Conservation (phyloP, 2,797 vertebrate species). For the Melanitta fusca region DNA sequence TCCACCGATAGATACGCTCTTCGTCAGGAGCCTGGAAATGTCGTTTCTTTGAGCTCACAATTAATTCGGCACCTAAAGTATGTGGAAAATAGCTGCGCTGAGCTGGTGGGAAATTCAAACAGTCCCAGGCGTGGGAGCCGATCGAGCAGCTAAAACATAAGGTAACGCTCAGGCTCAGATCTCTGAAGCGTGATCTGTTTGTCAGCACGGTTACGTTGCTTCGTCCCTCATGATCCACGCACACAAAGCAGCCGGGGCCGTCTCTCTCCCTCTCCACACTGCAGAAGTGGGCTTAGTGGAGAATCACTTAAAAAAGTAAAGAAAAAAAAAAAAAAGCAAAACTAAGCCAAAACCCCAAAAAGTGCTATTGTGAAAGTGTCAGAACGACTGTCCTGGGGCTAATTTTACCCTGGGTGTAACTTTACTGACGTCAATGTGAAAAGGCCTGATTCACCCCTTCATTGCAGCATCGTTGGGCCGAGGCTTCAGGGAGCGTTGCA, state of each 20-base stretch:
- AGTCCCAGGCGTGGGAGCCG: not conserved
- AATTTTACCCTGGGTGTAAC: constrained; percentile 20
- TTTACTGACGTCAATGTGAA: not conserved
- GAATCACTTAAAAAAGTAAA: not conserved
- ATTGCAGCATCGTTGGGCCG: not conserved
- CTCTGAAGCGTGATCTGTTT: constrained; percentile 36
- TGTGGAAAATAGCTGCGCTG: not conserved
- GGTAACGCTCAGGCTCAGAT: not conserved
- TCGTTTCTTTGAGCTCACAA: not conserved
- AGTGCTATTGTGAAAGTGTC: constrained; percentile 16
- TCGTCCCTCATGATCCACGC: not conserved
- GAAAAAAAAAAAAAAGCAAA: not conserved
- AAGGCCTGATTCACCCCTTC: not conserved
- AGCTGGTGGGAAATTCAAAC: constrained; percentile 31
- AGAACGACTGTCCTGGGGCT: not conserved
- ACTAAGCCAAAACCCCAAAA: not conserved
- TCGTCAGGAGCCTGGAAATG: not conserved
- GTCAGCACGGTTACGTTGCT: not conserved
- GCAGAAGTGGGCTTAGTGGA: not conserved
- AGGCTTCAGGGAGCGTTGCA: not conserved
- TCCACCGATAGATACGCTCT: constrained; percentile 1
- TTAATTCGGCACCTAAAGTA: constrained; percentile 36
- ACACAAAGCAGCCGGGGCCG: accelerated
- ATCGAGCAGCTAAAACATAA: constrained; percentile 39
- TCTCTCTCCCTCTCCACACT: not conserved